Percentiles rank a stretch among this genome's conserved stretches.
These are phyloP conservation scores for Amblyornis subalaris DNA, from an alignment of 2,113 vertebrate genomes.

Conservation along the genomic window DNA sequence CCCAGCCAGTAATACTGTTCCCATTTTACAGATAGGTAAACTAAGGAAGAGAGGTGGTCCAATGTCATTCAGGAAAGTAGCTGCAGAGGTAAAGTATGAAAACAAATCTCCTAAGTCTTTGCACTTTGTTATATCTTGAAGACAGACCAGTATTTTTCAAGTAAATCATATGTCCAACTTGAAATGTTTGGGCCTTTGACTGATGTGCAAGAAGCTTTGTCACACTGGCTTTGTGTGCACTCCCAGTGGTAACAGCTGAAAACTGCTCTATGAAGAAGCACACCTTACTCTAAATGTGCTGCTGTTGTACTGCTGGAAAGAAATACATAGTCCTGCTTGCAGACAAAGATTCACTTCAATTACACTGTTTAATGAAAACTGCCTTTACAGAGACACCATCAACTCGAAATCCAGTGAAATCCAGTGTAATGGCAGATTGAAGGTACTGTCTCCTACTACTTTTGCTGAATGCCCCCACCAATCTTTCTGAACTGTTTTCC, in stretches of 20 bases:
- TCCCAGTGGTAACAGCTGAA: neutral
- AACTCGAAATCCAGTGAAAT: neutral
- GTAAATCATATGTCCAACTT: neutral
- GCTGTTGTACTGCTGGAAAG: neutral
- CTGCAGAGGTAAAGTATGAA: neutral
- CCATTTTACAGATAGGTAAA: neutral
- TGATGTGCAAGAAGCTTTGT: neutral
- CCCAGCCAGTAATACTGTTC: neutral
- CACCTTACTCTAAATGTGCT: neutral
- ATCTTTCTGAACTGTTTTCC: neutral
- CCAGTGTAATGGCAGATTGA: neutral
- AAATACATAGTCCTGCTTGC: neutral
- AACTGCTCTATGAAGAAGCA: neutral
- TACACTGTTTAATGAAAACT: neutral
- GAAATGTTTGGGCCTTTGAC: neutral
- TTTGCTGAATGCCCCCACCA: neutral
- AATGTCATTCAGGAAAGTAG: neutral
- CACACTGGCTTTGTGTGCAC: neutral
- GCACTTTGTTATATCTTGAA: neutral
- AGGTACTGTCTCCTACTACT: neutral
- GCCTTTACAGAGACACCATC: neutral
- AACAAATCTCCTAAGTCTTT: neutral
- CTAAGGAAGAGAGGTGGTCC: neutral
- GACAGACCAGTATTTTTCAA: neutral
- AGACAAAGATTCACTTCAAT: neutral